Evolutionary conservation across 2,113 vertebrate genomes (phyloP).

Genomic region (Tragelaphus imberbis): DNA sequence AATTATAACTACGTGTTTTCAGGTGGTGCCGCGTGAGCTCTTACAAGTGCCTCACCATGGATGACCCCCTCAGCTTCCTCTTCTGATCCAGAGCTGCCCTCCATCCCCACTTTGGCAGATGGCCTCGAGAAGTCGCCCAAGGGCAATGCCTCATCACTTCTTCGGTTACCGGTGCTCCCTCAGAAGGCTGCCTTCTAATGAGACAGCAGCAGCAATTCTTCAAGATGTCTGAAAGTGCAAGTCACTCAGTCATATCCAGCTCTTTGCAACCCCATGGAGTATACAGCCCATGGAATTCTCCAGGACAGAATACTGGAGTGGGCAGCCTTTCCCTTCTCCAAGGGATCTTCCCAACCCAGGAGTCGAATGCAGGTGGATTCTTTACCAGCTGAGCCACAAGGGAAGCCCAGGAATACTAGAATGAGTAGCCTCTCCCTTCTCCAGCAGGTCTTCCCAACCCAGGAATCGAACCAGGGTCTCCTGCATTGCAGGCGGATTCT

Average conservation of each 20-base stretch:
- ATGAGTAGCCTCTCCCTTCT: not conserved
- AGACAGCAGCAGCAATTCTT: not conserved
- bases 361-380: not conserved
- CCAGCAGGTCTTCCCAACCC: not conserved
- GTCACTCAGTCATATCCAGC: not conserved
- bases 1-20: not conserved
- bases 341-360: not conserved
- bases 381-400: not conserved
- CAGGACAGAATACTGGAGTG: not conserved
- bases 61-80: not conserved
- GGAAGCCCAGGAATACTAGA: not conserved
- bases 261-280: not conserved
- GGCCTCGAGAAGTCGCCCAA: not conserved
- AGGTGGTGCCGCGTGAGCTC: not conserved
- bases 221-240: not conserved
- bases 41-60: not conserved
- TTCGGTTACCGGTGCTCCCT: not conserved
- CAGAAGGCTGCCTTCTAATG: not conserved
- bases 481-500: not conserved
- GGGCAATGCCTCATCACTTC: not conserved
- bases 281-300: not conserved
- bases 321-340: not conserved
- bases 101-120: not conserved
- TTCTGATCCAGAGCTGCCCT: not conserved
- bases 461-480: accelerated